These are phyloP conservation scores for Pogonus chalceus DNA, from an alignment of 1,140 invertebrate genomes.

Conservation along the genomic window DNA sequence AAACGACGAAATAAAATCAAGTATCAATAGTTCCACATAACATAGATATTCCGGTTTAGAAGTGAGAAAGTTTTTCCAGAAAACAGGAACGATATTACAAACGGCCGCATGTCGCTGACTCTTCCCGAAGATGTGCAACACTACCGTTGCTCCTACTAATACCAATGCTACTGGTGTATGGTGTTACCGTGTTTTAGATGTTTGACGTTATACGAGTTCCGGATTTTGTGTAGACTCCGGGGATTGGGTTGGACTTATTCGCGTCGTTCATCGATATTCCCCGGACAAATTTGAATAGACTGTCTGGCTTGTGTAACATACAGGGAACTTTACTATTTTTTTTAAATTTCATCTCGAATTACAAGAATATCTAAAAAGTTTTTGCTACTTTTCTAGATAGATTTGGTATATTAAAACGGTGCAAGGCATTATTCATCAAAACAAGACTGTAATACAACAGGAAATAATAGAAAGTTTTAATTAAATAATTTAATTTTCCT, in stretches of 20 bases:
- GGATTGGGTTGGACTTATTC: neutral
- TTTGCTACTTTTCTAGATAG: no score
- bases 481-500: no score
- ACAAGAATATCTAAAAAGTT: no score
- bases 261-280: neutral
- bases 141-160: no score
- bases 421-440: no score
- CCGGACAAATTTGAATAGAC: slow-evolving; percentile 6
- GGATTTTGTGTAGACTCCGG: neutral
- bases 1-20: neutral
- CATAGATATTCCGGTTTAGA: neutral
- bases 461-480: no score
- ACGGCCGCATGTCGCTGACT: neutral
- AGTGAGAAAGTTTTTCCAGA: neutral
- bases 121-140: no score
- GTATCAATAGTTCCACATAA: neutral
- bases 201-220: neutral
- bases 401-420: no score
- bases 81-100: neutral
- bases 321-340: no score
- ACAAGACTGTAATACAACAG: no score
- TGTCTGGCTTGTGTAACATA: no score
- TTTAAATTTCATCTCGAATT: no score
- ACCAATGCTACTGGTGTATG: neutral
- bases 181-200: neutral